phyloP scores from a whole-genome alignment of 2,113 vertebrate species.

The Chionomys nivalis region DNA sequence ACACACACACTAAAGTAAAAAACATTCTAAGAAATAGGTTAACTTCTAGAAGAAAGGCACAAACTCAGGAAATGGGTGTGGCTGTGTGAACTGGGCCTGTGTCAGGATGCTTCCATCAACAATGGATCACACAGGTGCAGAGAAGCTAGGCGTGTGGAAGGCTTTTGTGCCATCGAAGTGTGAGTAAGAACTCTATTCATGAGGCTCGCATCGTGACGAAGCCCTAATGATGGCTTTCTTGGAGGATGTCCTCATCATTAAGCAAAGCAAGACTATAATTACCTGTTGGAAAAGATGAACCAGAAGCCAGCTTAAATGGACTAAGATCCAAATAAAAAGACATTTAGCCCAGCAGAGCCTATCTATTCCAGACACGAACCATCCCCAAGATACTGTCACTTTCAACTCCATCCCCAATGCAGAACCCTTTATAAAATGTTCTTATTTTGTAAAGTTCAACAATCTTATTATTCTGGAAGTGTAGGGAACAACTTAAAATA shows the following conservation, averaged over 20 bases:
- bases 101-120: background rate
- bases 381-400: background rate
- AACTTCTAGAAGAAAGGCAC: background rate
- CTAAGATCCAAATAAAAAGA: background rate
- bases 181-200: background rate
- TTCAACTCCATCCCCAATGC: background rate
- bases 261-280: constrained; percentile 1
- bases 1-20: background rate
- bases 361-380: background rate
- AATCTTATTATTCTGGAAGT: background rate
- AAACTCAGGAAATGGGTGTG: background rate
- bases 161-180: too few species aligned
- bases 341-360: background rate
- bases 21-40: background rate
- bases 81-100: background rate
- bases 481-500: background rate
- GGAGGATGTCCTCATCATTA: background rate
- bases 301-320: background rate
- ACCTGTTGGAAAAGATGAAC: background rate
- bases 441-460: background rate
- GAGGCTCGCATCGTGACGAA: background rate
- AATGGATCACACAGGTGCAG: background rate
- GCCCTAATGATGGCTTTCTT: background rate
- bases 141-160: background rate
- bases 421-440: background rate